These are phyloP conservation scores for Timema podura DNA, from an alignment of 2,888 invertebrate species.

Conservation along the genomic window DNA sequence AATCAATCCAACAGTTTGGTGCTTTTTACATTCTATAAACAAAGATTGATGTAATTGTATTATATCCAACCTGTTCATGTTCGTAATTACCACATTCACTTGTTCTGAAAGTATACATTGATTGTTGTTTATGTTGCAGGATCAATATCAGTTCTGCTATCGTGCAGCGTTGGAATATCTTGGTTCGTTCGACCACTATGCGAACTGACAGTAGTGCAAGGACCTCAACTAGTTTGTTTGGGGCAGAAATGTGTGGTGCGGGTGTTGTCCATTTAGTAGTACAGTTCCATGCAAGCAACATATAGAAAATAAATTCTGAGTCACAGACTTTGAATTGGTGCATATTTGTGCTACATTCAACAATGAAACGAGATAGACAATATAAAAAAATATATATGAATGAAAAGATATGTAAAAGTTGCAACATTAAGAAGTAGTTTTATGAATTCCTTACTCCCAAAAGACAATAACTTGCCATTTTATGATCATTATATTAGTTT, in stretches of 20 bases:
- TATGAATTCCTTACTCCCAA: conserved; percentile 2
- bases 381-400: background rate
- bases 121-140: conserved; percentile 54
- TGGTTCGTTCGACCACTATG: conserved; percentile 95
- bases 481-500: background rate
- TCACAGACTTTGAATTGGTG: conserved; percentile 10
- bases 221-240: too few species aligned
- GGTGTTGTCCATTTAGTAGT: too few species aligned
- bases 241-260: too few species aligned
- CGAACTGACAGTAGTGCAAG: conserved; percentile 59
- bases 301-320: background rate
- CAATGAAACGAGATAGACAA: conserved; percentile 7
- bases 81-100: too few species aligned
- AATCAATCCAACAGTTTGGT: too few species aligned
- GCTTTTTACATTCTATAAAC: too few species aligned
- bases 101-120: background rate
- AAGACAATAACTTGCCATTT: conserved; percentile 16
- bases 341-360: conserved; percentile 12
- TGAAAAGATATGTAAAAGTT: background rate
- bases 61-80: too few species aligned
- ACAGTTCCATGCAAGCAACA: too few species aligned
- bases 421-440: conserved; percentile 7
- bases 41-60: too few species aligned
- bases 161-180: conserved; percentile 97
- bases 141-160: conserved; percentile 99